Base-by-base conservation (phyloP, 2,113 vertebrate genomes). In the Thinocorus orbignyianus region DNA sequence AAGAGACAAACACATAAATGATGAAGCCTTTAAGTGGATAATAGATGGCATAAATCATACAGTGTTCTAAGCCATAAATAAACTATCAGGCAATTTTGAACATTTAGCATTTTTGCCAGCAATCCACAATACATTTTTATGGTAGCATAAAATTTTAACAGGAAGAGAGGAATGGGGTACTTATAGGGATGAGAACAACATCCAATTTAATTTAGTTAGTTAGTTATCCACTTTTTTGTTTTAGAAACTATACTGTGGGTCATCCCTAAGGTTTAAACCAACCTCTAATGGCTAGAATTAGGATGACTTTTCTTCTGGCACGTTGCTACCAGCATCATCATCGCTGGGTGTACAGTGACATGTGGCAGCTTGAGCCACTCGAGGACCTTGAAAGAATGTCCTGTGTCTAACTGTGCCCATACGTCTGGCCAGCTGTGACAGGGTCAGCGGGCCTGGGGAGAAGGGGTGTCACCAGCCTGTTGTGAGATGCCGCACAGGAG, bases 41-140 rank as follows among this genome's bases (percentile, higher is more conserved):
- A 88, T 11, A 39, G 76, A 37, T 33, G 28, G 69, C 86, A 90
- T 90, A 92, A 96, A 97, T 88, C 88, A 92, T 33, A n/a, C 39
- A 35, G 42, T 37, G 42, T 90, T 80, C 79, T 61, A 52, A 81
- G 68, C n/a, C 46, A 86, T 82, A 92, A 87, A 90, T 90, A 85
- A 6, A 90, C 22, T 74, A 76, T n/a, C 46, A 68, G 42, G 33
- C 23, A 54, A 73, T 69, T 86, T 2, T 86, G 41, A 88, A 37
- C 86, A 79, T 72, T 85, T 71, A 78, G 42, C 52, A 39, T 61
- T 85, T 92, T 82, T 94, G 31, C 49, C 44, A 86, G n/a, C 49
- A 90, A 54, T 24, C 33, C 19, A 44, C 26, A 65, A 49, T 22
- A 76, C 28, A 49, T 69, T 57, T 44, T 77, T 73, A 46, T 6